Base-by-base conservation (phyloP, 2,797 vertebrate species). In the Tinamus major region DNA sequence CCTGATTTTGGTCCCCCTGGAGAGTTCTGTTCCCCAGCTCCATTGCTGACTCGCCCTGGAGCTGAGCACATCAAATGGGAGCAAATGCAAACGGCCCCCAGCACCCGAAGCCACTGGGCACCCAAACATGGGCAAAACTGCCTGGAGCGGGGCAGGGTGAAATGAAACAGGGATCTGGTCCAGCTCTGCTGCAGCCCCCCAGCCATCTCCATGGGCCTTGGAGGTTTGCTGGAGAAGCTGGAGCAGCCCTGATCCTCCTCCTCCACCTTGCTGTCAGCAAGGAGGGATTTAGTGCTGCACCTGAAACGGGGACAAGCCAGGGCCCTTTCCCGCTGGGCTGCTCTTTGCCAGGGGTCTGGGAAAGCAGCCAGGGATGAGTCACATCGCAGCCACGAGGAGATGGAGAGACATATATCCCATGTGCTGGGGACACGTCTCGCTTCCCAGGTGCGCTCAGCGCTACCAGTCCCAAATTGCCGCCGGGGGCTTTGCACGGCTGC, bases 311-410 rank as follows among this genome's bases (percentile, higher is more conserved):
- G 46, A 27, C 21, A 16, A 65, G 13, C 20, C 37, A 10, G 21
- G 15, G 8, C 19, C 19, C 33, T 75, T 59, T 53, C 29, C 29
- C 13, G 63, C 63, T 23, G 7, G 41, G 42, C 55, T 48, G 48
- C 33, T 41, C 27, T 26, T 55, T 37, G 9, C 13, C 35, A 39
- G 13, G 7, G 3, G 9, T 37, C 33, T 48, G 27, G 23, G 55
- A 51, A 10, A 53, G 13, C 27, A 1, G 1, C 39, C n/a, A 61
- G 41, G 65, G 59, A n/a, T 4, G 19, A 17, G 39, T 63, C 44
- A 33, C 27, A 17, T 33, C 0, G 0, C 33, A 62, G 39, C 51
- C 2, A 0, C 44, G 10, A 24, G 61, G 26, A n/a, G 10, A 24
- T 21, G 41, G 62, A 65, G 35, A 29, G 35, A 29, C 0, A 0